Evolutionary conservation across 2,888 invertebrate genomes (phyloP).

Genomic region (Sycophila texana): DNA sequence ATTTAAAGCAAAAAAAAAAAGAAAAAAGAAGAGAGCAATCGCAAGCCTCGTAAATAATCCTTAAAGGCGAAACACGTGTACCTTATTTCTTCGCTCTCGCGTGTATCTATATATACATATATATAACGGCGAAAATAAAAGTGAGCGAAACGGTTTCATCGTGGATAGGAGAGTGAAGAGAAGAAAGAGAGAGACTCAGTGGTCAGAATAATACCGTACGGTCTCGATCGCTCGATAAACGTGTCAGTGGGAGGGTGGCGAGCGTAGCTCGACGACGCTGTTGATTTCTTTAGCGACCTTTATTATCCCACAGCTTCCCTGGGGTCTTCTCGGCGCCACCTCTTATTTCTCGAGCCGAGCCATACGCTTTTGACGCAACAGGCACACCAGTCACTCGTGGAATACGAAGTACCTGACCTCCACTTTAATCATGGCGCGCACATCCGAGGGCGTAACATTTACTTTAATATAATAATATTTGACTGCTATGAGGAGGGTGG

Average conservation of each 20-base stretch:
- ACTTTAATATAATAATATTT: no score
- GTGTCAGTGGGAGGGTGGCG: neutral
- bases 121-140: no score
- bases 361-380: neutral
- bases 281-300: slow-evolving; percentile 8
- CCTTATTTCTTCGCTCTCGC: no score
- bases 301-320: slow-evolving; percentile 40
- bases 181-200: neutral
- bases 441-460: neutral
- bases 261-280: slow-evolving; percentile 11
- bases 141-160: no score
- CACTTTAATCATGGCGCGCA: slow-evolving; percentile 10
- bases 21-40: no score
- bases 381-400: slow-evolving; percentile 1
- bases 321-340: slow-evolving; percentile 9
- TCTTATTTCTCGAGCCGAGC: slow-evolving; percentile 23
- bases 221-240: neutral
- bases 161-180: no score
- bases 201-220: slow-evolving; percentile 6
- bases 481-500: no score
- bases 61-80: no score
- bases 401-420: neutral
- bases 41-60: no score
- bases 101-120: no score
- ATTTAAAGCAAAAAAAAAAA: no score